Conservation (phyloP, 1,140 invertebrate species). For the Ditylenchus dipsaci region DNA sequence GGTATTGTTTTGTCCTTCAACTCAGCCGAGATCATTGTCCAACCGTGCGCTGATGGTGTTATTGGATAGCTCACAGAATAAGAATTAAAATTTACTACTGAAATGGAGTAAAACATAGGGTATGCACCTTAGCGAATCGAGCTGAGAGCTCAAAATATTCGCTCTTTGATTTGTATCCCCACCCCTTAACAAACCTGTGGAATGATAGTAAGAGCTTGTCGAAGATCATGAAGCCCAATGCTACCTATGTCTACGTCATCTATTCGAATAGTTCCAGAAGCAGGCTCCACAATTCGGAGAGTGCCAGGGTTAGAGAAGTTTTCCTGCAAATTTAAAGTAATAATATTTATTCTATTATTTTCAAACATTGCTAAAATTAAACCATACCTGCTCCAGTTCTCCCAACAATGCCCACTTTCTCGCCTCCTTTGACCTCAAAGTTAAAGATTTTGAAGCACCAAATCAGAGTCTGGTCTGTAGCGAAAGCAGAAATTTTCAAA, state of each 20-base stretch:
- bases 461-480: slow-evolving; percentile 63
- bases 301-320: slow-evolving; percentile 62
- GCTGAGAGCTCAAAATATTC: too few species aligned
- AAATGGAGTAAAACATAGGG: too few species aligned
- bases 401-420: slow-evolving; percentile 66
- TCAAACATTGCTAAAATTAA: background rate
- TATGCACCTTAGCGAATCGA: too few species aligned
- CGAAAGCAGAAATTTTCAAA: slow-evolving; percentile 50
- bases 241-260: slow-evolving; percentile 68
- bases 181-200: slow-evolving; percentile 60
- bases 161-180: too few species aligned
- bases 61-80: too few species aligned
- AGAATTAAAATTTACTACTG: too few species aligned
- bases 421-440: slow-evolving; percentile 70
- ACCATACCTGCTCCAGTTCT: slow-evolving; percentile 63
- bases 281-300: slow-evolving; percentile 64
- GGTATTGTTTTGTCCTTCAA: too few species aligned
- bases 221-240: slow-evolving; percentile 69
- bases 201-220: slow-evolving; percentile 75
- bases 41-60: too few species aligned
- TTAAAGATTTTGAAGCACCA: slow-evolving; percentile 72
- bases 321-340: slow-evolving; percentile 59
- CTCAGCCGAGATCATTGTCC: too few species aligned
- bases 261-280: slow-evolving; percentile 64
- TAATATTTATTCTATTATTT: too few species aligned